Evolutionary conservation across 2,113 vertebrate genomes (phyloP).

Genomic region (Oriolus oriolus): DNA sequence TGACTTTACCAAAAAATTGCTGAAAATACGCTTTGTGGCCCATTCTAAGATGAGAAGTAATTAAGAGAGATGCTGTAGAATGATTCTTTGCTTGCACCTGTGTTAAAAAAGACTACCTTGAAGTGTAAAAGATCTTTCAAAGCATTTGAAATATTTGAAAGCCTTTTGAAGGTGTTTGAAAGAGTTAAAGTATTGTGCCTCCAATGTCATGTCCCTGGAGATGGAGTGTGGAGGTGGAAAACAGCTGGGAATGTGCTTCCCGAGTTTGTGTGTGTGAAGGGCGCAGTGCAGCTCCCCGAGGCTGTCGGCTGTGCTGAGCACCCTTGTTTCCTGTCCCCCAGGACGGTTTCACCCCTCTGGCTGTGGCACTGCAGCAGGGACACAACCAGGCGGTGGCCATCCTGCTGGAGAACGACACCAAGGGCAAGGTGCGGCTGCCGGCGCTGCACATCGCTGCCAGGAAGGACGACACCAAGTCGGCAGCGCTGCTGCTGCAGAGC

Average conservation of each 20-base stretch:
- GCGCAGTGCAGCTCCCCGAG: accelerated
- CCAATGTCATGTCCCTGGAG: background rate
- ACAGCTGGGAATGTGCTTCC: background rate
- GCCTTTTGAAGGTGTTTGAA: background rate
- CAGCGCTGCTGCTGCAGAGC: constrained; percentile 92
- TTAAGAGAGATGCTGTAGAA: background rate
- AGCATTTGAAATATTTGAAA: background rate
- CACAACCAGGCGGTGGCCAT: constrained; percentile 97
- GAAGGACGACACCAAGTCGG: constrained; percentile 97
- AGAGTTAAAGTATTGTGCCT: background rate
- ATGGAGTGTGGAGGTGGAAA: background rate
- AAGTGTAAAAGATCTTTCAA: background rate
- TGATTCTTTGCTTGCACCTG: background rate
- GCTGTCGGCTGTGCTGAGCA: accelerated
- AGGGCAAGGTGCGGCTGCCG: constrained; percentile 94
- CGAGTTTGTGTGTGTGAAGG: accelerated
- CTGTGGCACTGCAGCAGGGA: constrained; percentile 94
- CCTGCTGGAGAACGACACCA: constrained; percentile 95
- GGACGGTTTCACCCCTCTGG: constrained; percentile 97
- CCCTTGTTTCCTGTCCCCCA: constrained; percentile 7
- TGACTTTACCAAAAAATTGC: background rate
- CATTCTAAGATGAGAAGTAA: background rate
- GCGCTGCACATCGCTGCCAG: constrained; percentile 95
- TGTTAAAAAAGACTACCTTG: background rate
- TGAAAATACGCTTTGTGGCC: background rate